These are phyloP conservation scores for Malacoctenus gilli DNA, from an alignment of 2,797 vertebrate genomes.

Conservation along the genomic window DNA sequence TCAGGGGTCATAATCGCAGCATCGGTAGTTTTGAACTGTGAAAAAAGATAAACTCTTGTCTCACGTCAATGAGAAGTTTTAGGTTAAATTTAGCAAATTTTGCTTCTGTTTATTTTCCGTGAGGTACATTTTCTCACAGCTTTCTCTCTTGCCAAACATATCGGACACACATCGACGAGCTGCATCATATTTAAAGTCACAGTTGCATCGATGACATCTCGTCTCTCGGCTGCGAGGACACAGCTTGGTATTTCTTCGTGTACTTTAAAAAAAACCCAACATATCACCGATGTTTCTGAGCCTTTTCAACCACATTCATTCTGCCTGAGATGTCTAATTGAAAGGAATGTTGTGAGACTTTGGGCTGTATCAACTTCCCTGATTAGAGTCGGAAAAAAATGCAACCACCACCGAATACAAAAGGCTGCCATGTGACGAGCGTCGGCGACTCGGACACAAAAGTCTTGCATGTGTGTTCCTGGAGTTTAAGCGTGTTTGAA, in stretches of 20 bases:
- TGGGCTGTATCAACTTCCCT: neutral
- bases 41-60: too few relatives aligned
- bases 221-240: slow-evolving; percentile 28
- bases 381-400: neutral
- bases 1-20: slow-evolving; percentile 21
- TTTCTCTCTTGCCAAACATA: slow-evolving; percentile 17
- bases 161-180: slow-evolving; percentile 7
- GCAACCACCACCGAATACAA: too few relatives aligned
- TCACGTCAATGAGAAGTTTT: too few relatives aligned
- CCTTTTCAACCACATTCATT: slow-evolving; percentile 4
- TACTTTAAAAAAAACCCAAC: slow-evolving; percentile 13
- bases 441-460: too few relatives aligned
- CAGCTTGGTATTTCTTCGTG: slow-evolving; percentile 16
- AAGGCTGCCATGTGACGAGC: too few relatives aligned
- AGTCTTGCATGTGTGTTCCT: neutral
- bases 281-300: neutral
- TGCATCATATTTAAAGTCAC: slow-evolving; percentile 7
- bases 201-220: neutral
- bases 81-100: too few relatives aligned
- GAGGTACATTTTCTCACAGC: slow-evolving; percentile 13
- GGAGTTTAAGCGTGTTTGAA: neutral
- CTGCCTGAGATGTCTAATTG: slow-evolving; percentile 9
- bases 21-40: too few relatives aligned
- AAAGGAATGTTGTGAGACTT: slow-evolving; percentile 2
- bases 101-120: neutral